Conservation (phyloP, 30 jellyfish, hydroid and myxozoan genomes). For the Phacellophora camtschatica region DNA sequence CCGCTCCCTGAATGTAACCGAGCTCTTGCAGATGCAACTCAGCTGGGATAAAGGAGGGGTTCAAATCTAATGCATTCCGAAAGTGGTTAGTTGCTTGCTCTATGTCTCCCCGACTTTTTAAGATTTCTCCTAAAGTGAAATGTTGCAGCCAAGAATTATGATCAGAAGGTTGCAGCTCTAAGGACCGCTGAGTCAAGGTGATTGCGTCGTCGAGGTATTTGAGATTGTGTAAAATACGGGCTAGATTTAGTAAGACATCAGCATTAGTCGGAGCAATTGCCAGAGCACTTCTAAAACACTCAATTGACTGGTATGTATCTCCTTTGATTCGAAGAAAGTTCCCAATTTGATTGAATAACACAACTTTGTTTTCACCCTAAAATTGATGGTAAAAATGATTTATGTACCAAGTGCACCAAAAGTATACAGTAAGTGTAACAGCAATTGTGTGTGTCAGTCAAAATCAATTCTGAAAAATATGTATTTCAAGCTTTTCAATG, state of each 20-base stretch:
- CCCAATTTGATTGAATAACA: conserved; percentile 84
- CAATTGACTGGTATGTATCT: conserved; percentile 88
- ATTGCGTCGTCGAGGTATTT: conserved; percentile 83
- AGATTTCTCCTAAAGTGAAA: conserved; percentile 83
- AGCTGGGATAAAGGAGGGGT: conserved; percentile 91
- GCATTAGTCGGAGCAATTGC: conserved; percentile 68
- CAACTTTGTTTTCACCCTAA: conserved; percentile 90
- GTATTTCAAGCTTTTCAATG: no score
- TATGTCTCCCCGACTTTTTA: conserved; percentile 68
- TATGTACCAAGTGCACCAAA: background rate
- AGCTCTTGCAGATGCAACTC: conserved; percentile 70
- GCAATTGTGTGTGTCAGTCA: background rate
- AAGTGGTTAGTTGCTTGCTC: conserved; percentile 75
- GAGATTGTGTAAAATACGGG: conserved; percentile 83
- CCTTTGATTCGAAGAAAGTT: conserved; percentile 90
- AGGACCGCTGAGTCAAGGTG: conserved; percentile 69
- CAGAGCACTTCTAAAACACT: conserved; percentile 92
- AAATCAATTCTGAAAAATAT: no score
- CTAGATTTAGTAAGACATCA: conserved; percentile 85
- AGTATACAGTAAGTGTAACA: background rate
- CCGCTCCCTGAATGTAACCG: conserved; percentile 54
- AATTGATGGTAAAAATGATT: background rate
- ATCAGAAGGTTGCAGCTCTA: conserved; percentile 75
- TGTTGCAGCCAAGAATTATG: conserved; percentile 92
- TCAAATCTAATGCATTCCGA: conserved; percentile 76